Conservation (phyloP, 1,140 invertebrate genomes). For the Drosophila pallidifrons region DNA sequence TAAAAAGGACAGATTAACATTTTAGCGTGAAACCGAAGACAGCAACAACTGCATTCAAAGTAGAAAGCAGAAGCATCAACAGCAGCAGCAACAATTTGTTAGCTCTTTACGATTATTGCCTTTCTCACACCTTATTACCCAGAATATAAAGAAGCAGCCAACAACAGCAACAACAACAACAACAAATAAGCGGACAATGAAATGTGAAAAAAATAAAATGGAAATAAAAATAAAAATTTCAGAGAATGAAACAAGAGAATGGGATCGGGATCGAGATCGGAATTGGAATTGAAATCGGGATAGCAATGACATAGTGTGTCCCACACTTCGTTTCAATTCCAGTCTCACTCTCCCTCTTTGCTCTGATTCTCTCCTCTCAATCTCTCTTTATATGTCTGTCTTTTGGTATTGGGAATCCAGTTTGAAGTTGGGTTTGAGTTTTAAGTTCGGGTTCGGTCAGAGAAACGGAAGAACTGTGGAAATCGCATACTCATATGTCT, state of each 20-base stretch:
- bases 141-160: constrained; percentile 76
- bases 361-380: not conserved
- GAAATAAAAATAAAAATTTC: constrained; percentile 51
- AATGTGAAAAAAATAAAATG: constrained; percentile 61
- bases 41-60: constrained; percentile 21
- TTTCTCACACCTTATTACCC: constrained; percentile 84
- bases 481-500: constrained; percentile 35
- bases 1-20: constrained; percentile 76
- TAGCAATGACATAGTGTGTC: not conserved
- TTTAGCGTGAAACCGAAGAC: constrained; percentile 73
- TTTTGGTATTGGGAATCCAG: constrained; percentile 11
- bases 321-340: no score
- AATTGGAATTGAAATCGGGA: not conserved
- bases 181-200: constrained; percentile 65
- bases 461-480: constrained; percentile 30
- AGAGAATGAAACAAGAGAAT: constrained; percentile 58
- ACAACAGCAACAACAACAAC: constrained; percentile 22
- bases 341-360: not conserved
- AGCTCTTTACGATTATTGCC: constrained; percentile 84
- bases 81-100: constrained; percentile 80
- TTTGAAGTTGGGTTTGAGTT: constrained; percentile 11
- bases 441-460: not conserved
- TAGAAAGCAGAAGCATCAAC: constrained; percentile 26
- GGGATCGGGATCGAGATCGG: not conserved
- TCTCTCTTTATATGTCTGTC: not conserved